Conservation (phyloP, 2,113 vertebrate genomes). For the Mus spicilegus region DNA sequence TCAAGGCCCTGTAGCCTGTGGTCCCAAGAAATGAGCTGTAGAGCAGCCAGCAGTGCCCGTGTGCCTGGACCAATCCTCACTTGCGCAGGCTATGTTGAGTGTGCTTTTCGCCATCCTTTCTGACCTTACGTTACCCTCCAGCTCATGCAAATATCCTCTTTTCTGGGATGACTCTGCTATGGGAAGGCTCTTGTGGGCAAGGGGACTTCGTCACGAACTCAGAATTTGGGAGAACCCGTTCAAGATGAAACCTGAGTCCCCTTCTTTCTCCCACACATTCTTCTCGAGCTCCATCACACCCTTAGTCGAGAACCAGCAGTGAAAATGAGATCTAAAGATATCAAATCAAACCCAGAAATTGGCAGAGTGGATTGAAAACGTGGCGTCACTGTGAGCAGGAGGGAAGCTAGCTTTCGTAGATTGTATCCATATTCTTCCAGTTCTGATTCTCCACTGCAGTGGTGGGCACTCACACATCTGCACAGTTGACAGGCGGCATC, state of each 20-base stretch:
- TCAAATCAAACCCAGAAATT: neutral
- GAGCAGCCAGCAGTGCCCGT: fast-evolving
- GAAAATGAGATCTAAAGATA: neutral
- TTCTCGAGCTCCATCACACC: neutral
- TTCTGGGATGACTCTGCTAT: too few species aligned
- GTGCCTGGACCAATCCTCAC: fast-evolving
- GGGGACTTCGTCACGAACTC: neutral
- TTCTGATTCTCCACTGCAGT: neutral
- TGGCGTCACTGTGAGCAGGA: too few species aligned
- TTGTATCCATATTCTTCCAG: neutral
- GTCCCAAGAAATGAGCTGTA: neutral
- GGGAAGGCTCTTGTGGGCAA: neutral
- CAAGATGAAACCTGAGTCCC: neutral
- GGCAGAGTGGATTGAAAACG: neutral
- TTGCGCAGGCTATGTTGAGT: neutral
- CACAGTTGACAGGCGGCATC: neutral
- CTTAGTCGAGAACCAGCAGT: neutral
- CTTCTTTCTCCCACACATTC: neutral
- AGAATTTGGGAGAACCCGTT: neutral
- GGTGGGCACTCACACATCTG: neutral
- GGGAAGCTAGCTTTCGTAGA: neutral
- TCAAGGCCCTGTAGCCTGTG: fast-evolving
- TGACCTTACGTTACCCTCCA: neutral
- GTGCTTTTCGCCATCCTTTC: too few species aligned
- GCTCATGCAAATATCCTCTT: neutral